Evolutionary conservation across 2,113 vertebrate species (phyloP).

Genomic region (Lasiurus borealis): DNA sequence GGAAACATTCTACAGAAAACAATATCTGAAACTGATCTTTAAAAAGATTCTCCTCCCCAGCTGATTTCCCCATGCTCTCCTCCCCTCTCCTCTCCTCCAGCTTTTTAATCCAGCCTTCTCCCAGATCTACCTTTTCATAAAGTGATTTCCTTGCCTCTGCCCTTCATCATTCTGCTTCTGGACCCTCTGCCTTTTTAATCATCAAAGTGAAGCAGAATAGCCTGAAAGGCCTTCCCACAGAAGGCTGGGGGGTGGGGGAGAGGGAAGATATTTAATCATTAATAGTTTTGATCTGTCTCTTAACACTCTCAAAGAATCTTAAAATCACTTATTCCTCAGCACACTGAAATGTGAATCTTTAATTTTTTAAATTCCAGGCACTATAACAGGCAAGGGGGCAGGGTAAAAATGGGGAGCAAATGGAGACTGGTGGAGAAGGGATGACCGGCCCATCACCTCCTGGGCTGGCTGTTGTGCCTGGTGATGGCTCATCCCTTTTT

Average conservation of each 20-base stretch:
- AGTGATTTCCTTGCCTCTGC: background rate
- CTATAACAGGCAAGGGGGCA: background rate
- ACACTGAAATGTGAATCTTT: background rate
- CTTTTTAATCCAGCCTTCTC: background rate
- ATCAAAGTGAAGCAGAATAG: background rate
- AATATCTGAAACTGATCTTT: background rate
- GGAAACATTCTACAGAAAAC: background rate
- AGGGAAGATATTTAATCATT: background rate
- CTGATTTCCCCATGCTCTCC: background rate
- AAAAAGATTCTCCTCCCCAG: background rate
- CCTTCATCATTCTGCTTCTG: background rate
- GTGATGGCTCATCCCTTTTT: background rate
- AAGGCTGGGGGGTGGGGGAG: background rate
- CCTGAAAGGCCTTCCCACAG: background rate
- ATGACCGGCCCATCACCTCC: background rate
- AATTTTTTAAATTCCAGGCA: background rate
- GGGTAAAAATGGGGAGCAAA: rapidly evolving
- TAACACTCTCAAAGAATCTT: background rate
- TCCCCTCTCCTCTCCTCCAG: background rate
- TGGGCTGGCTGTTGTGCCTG: no score
- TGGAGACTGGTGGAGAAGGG: background rate
- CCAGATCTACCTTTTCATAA: background rate
- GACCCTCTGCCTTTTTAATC: background rate
- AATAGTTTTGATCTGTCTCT: background rate
- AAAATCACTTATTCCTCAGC: background rate